These are phyloP conservation scores for Cyanoderma ruficeps DNA, from an alignment of 2,113 vertebrate species.

Conservation along the genomic window DNA sequence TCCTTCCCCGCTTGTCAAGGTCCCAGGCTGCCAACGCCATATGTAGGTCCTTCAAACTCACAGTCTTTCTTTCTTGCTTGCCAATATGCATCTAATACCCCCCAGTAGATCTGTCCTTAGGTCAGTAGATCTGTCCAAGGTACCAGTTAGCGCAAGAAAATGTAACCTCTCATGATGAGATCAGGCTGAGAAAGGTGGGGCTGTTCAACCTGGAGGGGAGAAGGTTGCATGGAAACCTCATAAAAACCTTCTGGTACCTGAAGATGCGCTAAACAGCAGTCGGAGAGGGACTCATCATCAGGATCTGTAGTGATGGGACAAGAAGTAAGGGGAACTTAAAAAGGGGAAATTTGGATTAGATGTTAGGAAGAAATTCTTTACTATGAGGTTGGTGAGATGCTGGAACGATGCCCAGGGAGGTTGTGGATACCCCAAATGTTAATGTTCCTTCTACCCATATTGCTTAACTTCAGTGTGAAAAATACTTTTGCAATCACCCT, in stretches of 20 bases:
- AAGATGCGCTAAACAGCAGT: neutral
- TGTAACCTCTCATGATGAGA: neutral
- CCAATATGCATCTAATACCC: rapidly evolving
- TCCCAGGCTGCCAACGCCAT: rapidly evolving
- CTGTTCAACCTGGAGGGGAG: neutral
- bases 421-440: neutral
- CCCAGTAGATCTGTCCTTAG: neutral
- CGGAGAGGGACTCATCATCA: neutral
- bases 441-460: neutral
- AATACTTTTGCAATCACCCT: neutral
- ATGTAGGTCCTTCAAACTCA: neutral
- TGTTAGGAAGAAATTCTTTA: neutral
- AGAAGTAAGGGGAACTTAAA: neutral
- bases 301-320: neutral
- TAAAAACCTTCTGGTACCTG: neutral
- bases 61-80: neutral
- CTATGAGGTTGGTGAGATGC: neutral
- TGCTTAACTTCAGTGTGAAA: neutral
- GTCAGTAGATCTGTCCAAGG: neutral
- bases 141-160: neutral
- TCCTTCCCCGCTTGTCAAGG: neutral
- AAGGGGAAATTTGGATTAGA: neutral
- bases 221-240: neutral
- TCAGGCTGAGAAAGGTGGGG: neutral
- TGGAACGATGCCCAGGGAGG: neutral